Percentiles rank a stretch among this genome's conserved stretches.
phyloP scores from a whole-genome alignment of 2,888 invertebrate genomes.

The Orthonychiurus folsomi region DNA sequence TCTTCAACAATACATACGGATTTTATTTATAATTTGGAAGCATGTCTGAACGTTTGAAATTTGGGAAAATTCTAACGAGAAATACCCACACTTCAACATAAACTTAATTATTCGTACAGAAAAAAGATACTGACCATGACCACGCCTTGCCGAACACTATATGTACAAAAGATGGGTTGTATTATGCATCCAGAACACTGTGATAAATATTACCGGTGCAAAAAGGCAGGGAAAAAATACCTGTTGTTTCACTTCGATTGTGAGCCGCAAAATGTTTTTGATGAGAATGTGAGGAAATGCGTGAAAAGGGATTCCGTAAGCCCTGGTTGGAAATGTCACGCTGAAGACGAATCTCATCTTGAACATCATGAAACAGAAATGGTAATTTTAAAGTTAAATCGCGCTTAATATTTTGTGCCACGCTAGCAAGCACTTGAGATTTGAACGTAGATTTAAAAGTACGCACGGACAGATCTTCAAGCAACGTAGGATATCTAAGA shows the following conservation, averaged over 20 bases:
- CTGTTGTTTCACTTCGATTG: background rate
- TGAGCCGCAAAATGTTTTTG: background rate
- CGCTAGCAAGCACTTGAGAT: no score
- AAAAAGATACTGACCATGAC: background rate
- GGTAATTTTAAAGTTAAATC: background rate
- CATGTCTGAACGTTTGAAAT: background rate
- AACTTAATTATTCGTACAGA: no score
- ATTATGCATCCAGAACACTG: background rate
- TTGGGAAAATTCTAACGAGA: no score
- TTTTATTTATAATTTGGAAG: background rate
- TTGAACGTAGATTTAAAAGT: no score
- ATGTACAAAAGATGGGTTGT: background rate
- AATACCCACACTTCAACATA: no score
- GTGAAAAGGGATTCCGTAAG: background rate
- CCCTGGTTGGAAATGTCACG: background rate
- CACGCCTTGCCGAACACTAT: background rate
- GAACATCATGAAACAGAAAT: no score
- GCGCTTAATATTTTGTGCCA: no score
- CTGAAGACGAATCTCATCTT: background rate
- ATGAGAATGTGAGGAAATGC: background rate
- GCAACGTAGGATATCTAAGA: no score
- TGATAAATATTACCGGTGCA: background rate
- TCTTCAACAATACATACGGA: no score
- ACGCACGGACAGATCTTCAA: no score
- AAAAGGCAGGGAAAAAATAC: background rate